A percentile compares a stretch with the other conserved stretches of the same genome.
Conservation (phyloP, 2,797 vertebrate species). For the Babyrousa celebensis region DNA sequence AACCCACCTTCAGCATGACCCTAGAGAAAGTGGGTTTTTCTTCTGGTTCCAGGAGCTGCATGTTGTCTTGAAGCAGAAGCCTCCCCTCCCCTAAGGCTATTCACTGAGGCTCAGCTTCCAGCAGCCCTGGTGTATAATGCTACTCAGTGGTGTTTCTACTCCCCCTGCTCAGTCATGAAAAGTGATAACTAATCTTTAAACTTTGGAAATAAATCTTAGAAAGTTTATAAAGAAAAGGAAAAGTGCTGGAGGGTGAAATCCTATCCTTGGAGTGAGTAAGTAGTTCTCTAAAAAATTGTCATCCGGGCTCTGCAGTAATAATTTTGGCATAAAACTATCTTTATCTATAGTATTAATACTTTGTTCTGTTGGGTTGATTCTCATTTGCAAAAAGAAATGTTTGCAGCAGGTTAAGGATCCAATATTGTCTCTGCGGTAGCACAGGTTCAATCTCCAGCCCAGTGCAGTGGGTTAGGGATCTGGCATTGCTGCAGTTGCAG, state of each 20-base stretch:
- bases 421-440: too few relatives aligned
- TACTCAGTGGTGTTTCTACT: not conserved
- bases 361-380: not conserved
- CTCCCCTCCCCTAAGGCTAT: not conserved
- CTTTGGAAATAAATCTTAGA: not conserved
- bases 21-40: not conserved
- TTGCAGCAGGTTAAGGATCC: not conserved
- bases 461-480: too few relatives aligned
- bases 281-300: not conserved
- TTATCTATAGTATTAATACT: not conserved
- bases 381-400: not conserved
- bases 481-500: too few relatives aligned
- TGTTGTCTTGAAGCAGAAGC: not conserved
- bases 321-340: not conserved
- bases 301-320: not conserved
- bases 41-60: not conserved
- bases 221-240: not conserved
- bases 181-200: not conserved
- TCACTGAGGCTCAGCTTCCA: too few relatives aligned
- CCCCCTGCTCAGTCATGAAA: not conserved
- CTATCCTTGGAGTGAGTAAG: not conserved
- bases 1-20: not conserved
- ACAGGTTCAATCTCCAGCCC: too few relatives aligned
- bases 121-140: not conserved
- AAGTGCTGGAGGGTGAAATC: not conserved